Percentiles rank a stretch among this genome's conserved stretches.
Evolutionary conservation across 2,888 invertebrate genomes (phyloP).

Genomic region (Sinhomidia bicolor): DNA sequence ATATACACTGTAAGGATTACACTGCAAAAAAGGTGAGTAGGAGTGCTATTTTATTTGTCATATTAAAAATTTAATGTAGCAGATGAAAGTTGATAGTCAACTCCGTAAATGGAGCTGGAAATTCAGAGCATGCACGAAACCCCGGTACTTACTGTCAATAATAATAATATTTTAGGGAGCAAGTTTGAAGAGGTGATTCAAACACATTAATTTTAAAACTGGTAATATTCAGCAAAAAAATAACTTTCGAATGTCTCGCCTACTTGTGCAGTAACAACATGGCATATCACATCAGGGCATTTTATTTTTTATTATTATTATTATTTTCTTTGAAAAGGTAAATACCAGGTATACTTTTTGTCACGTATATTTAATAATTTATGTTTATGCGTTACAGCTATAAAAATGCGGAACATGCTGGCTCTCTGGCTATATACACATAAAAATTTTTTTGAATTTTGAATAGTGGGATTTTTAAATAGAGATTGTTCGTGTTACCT

Average conservation of each 20-base stretch:
- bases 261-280: background rate
- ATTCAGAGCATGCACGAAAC: slow-evolving; percentile 18
- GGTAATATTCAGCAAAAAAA: background rate
- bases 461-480: background rate
- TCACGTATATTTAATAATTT: background rate
- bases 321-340: slow-evolving; percentile 18
- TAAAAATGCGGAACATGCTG: slow-evolving; percentile 12
- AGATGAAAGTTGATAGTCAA: slow-evolving; percentile 40
- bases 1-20: background rate
- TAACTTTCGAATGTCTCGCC: background rate
- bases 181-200: background rate
- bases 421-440: background rate
- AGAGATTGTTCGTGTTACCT: background rate
- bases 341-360: slow-evolving; percentile 13
- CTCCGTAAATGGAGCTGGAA: slow-evolving; percentile 54
- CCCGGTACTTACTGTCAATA: slow-evolving; percentile 22
- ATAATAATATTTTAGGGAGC: slow-evolving; percentile 36
- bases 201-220: slow-evolving; percentile 8
- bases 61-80: slow-evolving; percentile 26
- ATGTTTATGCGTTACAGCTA: background rate
- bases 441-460: background rate
- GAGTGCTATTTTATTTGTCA: slow-evolving; percentile 43
- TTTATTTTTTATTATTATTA: too few species aligned
- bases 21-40: background rate
- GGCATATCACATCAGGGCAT: background rate